These are phyloP conservation scores for Heterocephalus glaber DNA, from an alignment of 2,113 vertebrate genomes.

Conservation along the genomic window DNA sequence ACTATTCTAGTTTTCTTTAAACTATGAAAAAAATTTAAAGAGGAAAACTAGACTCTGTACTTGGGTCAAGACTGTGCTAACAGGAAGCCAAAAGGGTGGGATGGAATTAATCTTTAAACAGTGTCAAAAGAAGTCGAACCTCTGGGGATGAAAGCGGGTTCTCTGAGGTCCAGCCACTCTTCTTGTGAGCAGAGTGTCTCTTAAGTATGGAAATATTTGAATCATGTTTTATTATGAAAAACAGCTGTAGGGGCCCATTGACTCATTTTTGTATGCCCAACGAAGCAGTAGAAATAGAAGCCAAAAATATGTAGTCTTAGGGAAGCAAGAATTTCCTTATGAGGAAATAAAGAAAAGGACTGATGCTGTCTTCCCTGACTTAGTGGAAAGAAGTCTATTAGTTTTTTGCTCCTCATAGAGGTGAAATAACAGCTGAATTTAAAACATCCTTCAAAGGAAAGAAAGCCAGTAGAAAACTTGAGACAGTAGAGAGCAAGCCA, in stretches of 20 bases:
- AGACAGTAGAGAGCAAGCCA: neutral
- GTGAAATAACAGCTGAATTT: neutral
- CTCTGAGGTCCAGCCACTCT: neutral
- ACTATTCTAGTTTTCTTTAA: neutral
- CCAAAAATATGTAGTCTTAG: neutral
- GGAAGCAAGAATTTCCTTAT: neutral
- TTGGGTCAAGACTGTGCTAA: neutral
- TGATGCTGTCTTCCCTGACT: neutral
- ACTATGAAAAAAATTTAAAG: neutral
- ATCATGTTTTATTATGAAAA: slow-evolving; percentile 48
- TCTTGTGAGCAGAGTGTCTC: neutral
- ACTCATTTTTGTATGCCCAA: neutral
- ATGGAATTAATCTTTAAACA: neutral
- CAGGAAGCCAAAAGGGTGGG: neutral
- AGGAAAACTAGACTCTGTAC: neutral
- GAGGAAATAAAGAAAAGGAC: neutral
- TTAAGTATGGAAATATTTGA: slow-evolving; percentile 8
- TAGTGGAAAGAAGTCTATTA: neutral
- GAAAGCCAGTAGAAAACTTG: no score
- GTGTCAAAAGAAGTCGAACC: neutral
- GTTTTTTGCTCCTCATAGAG: neutral
- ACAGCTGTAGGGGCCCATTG: neutral
- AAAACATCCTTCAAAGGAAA: slow-evolving; percentile 3
- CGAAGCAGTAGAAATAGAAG: neutral
- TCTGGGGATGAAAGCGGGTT: neutral